Percentiles rank a stretch among this genome's conserved stretches.
These are phyloP conservation scores for Cuculus canorus DNA, from an alignment of 2,797 vertebrate genomes.

Conservation along the genomic window DNA sequence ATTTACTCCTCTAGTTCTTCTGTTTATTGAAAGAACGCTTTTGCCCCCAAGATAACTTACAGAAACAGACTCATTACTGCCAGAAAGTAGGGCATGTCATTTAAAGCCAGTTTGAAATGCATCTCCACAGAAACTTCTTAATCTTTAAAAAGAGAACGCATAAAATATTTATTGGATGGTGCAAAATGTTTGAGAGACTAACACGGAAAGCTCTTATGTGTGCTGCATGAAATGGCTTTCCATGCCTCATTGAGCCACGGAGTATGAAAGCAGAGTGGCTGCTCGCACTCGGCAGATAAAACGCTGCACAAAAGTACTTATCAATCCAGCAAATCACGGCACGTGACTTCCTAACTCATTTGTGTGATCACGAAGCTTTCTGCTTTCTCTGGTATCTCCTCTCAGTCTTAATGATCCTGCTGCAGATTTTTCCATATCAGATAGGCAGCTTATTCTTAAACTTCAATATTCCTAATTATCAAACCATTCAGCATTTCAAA, in stretches of 20 bases:
- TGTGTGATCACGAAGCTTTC: not conserved
- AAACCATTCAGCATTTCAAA: slow-evolving; percentile 69
- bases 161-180: slow-evolving; percentile 49
- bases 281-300: not conserved
- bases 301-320: not conserved
- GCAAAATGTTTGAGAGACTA: not conserved
- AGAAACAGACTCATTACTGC: not conserved
- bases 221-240: not conserved
- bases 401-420: slow-evolving; percentile 13
- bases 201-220: not conserved
- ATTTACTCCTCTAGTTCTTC: not conserved
- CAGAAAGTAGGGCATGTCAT: slow-evolving; percentile 66
- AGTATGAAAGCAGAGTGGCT: not conserved
- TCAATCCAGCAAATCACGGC: slow-evolving; percentile 5
- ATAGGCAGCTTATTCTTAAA: slow-evolving; percentile 64
- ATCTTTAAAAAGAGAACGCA: slow-evolving; percentile 54
- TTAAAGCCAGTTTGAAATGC: slow-evolving; percentile 58
- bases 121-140: slow-evolving; percentile 56
- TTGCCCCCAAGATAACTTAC: slow-evolving; percentile 27
- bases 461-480: slow-evolving; percentile 76
- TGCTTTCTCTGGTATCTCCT: not conserved
- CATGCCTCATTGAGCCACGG: not conserved
- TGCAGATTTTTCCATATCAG: slow-evolving; percentile 11
- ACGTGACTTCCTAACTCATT: not conserved
- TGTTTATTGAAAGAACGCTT: not conserved